phyloP scores from a whole-genome alignment of 2,888 invertebrate genomes.

The Cryptocephalus moraei region DNA sequence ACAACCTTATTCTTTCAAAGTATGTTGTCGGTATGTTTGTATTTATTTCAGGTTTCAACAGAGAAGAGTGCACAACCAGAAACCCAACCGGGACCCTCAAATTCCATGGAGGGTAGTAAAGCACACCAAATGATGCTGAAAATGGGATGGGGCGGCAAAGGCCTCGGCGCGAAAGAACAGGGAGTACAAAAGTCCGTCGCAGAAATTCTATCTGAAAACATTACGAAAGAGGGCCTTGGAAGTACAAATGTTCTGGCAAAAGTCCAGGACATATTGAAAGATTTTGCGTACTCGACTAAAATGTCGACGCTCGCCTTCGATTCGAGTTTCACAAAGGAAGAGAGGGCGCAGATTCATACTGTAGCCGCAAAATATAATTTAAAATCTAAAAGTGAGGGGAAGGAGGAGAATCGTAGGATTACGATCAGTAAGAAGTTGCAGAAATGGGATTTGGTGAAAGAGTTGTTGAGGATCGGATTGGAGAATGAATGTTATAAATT shows the following conservation, averaged over 20 bases:
- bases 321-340: slow-evolving; percentile 22
- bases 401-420: slow-evolving; percentile 21
- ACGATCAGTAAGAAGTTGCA: slow-evolving; percentile 22
- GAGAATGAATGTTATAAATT: slow-evolving; percentile 21
- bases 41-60: neutral
- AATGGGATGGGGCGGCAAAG: slow-evolving; percentile 28
- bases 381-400: slow-evolving; percentile 25
- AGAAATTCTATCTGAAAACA: slow-evolving; percentile 20
- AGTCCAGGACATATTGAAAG: slow-evolving; percentile 21
- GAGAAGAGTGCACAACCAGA: neutral
- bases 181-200: slow-evolving; percentile 22
- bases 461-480: slow-evolving; percentile 18
- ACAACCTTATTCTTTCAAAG: slow-evolving; percentile 4
- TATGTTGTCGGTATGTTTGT: neutral
- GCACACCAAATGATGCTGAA: slow-evolving; percentile 26
- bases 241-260: slow-evolving; percentile 17
- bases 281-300: slow-evolving; percentile 21
- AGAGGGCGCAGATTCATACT: slow-evolving; percentile 24
- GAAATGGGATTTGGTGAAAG: slow-evolving; percentile 19
- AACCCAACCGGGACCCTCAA: slow-evolving; percentile 1
- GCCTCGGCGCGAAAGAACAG: slow-evolving; percentile 23
- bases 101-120: slow-evolving; percentile 18
- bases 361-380: slow-evolving; percentile 18
- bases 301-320: slow-evolving; percentile 22
- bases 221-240: slow-evolving; percentile 22